phyloP scores from a whole-genome alignment of 1,140 invertebrate genomes.

The Papilio helenus region DNA sequence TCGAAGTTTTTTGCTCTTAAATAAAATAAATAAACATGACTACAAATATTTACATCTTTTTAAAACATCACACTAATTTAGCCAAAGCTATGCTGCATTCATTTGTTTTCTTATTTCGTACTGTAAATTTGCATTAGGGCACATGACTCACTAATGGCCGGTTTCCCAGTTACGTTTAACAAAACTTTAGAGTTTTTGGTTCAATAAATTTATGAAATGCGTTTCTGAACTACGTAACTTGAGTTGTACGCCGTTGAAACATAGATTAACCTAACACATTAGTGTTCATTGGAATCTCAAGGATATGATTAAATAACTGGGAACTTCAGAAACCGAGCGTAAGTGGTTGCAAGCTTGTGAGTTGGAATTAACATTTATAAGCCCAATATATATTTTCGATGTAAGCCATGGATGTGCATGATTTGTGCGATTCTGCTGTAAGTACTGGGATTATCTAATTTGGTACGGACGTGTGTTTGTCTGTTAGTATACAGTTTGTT shows the following conservation, averaged over 20 bases:
- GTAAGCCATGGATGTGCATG: constrained; percentile 34
- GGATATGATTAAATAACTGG: too few species aligned
- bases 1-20: not conserved
- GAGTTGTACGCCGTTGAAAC: too few species aligned
- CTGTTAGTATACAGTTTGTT: not conserved
- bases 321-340: too few species aligned
- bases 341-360: not conserved
- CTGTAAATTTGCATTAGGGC: not conserved
- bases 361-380: constrained; percentile 29
- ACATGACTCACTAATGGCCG: not conserved
- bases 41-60: not conserved
- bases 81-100: not conserved
- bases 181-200: too few species aligned
- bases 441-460: constrained; percentile 33
- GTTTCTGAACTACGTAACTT: too few species aligned
- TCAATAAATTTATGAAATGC: too few species aligned
- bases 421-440: constrained; percentile 35
- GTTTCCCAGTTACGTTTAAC: too few species aligned
- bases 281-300: too few species aligned
- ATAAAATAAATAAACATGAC: not conserved
- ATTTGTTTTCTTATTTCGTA: not conserved
- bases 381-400: constrained; percentile 26
- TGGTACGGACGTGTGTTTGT: constrained; percentile 13
- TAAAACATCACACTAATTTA: not conserved
- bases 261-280: too few species aligned